These are phyloP conservation scores for Egretta garzetta DNA, from an alignment of 2,113 vertebrate genomes.

Conservation along the genomic window DNA sequence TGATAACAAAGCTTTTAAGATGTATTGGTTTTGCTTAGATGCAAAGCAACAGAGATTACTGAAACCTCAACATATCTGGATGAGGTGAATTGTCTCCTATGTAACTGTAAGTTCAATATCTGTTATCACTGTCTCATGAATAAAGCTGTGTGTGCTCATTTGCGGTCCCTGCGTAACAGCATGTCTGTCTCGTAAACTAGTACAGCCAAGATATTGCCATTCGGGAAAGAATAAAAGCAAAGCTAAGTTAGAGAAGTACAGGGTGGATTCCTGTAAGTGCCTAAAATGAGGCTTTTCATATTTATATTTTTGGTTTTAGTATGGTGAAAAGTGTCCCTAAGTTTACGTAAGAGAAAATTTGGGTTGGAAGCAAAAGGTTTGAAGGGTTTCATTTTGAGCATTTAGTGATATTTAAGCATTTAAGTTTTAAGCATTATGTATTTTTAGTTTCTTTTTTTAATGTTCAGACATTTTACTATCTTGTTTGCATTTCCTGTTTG, in stretches of 20 bases:
- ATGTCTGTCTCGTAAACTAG: background rate
- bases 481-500: background rate
- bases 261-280: background rate
- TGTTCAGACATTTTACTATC: background rate
- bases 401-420: too few species aligned
- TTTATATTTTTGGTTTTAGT: background rate
- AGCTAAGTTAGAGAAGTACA: background rate
- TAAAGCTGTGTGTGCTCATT: background rate
- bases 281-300: background rate
- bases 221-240: background rate
- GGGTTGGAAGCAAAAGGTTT: background rate
- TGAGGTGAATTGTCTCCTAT: background rate
- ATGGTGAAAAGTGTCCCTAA: background rate
- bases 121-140: background rate
- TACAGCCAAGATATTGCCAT: background rate
- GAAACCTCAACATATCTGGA: background rate
- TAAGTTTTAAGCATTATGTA: too few species aligned
- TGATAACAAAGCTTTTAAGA: background rate
- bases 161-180: background rate
- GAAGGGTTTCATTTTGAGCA: background rate
- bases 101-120: background rate
- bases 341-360: background rate
- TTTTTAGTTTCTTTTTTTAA: background rate
- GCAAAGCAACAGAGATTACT: background rate
- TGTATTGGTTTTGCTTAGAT: background rate